Evolutionary conservation across 2,888 invertebrate species (phyloP).

Genomic region (Hylaea fasciaria): DNA sequence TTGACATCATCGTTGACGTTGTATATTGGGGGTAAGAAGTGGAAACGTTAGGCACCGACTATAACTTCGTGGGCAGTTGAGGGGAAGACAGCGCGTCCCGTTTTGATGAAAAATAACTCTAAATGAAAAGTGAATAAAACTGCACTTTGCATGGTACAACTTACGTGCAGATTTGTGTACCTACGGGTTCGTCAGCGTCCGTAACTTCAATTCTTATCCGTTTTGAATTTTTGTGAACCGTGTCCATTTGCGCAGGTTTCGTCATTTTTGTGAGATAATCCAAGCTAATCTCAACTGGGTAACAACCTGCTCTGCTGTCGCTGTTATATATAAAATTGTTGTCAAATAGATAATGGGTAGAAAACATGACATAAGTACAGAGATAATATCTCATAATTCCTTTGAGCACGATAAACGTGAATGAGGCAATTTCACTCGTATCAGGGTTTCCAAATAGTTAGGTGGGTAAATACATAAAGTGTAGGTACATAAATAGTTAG

Average conservation of each 20-base stretch:
- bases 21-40: too few species aligned
- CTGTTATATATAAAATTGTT: background rate
- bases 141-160: background rate
- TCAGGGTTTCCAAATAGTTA: too few species aligned
- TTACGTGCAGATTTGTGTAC: conserved; percentile 28
- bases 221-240: conserved; percentile 24
- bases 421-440: too few species aligned
- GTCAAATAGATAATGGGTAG: background rate
- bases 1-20: too few species aligned
- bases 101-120: too few species aligned
- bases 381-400: background rate
- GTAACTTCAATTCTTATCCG: conserved; percentile 25
- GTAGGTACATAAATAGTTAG: too few species aligned
- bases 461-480: too few species aligned
- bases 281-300: background rate
- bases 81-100: too few species aligned
- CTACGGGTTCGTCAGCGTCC: conserved; percentile 34
- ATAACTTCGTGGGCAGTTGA: too few species aligned
- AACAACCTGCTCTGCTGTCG: background rate
- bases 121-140: too few species aligned
- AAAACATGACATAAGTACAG: too few species aligned
- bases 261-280: background rate
- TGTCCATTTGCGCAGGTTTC: conserved; percentile 17
- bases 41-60: too few species aligned
- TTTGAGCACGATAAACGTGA: background rate